Percentiles rank a stretch among this genome's conserved stretches.
These are phyloP conservation scores for Pachymerium ferrugineum DNA, from an alignment of 2,888 invertebrate species.

Conservation along the genomic window DNA sequence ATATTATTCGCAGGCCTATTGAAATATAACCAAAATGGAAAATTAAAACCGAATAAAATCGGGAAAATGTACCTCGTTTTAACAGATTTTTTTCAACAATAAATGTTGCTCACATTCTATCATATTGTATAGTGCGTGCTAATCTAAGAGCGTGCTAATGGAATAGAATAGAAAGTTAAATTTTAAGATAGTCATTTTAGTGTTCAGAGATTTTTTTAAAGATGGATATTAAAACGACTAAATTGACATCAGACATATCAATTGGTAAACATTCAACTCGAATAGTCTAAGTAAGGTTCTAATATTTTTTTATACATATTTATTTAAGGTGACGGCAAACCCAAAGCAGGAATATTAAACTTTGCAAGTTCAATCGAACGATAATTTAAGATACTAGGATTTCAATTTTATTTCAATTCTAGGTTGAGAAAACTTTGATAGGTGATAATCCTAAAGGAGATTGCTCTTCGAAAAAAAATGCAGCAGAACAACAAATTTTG, in stretches of 20 bases:
- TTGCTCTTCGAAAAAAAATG: not conserved
- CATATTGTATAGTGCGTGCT: no score
- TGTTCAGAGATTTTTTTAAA: not conserved
- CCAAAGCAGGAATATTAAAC: no score
- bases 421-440: not conserved
- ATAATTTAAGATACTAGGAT: no score
- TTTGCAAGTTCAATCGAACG: no score
- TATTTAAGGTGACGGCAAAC: not conserved
- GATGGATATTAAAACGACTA: not conserved
- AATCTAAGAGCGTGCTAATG: not conserved
- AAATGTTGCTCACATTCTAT: not conserved
- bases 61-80: no score
- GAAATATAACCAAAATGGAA: no score
- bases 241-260: not conserved
- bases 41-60: no score
- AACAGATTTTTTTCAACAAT: no score
- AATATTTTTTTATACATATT: not conserved
- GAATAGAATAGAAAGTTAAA: not conserved
- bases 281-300: no score
- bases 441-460: not conserved
- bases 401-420: no score
- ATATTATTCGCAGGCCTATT: no score
- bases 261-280: no score
- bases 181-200: not conserved
- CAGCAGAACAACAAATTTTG: not conserved